Evolutionary conservation across 2,797 vertebrate species (phyloP).

Genomic region (Pteropus rufus): DNA sequence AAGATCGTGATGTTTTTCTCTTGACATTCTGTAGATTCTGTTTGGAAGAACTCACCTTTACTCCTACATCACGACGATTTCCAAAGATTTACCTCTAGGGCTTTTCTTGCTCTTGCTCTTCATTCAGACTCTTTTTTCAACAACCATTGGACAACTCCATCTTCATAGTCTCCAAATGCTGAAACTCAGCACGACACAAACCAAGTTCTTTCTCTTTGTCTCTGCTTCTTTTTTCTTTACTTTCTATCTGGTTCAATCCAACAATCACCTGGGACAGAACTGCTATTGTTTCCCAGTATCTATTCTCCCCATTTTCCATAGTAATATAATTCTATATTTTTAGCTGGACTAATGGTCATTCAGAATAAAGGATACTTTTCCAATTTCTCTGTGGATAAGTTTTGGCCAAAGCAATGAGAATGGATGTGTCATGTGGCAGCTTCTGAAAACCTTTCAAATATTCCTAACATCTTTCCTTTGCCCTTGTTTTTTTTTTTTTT

Average conservation of each 20-base stretch:
- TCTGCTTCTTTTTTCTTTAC: background rate
- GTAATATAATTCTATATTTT: background rate
- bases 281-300: background rate
- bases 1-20: background rate
- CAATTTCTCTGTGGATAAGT: background rate
- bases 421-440: background rate
- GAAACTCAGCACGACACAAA: background rate
- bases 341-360: background rate
- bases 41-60: background rate
- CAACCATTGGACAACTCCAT: background rate
- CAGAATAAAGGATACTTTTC: background rate
- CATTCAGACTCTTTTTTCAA: background rate
- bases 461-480: background rate
- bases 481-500: background rate
- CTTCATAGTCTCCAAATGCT: background rate
- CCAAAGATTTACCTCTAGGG: background rate
- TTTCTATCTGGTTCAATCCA: background rate
- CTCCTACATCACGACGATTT: background rate
- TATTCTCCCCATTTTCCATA: background rate
- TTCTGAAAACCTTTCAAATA: background rate
- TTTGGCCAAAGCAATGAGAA: background rate
- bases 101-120: background rate
- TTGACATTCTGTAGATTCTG: background rate
- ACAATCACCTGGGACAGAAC: background rate
- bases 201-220: background rate